These are phyloP conservation scores for Lacerta bilineata DNA, from an alignment of 2,797 vertebrate genomes.

Conservation along the genomic window DNA sequence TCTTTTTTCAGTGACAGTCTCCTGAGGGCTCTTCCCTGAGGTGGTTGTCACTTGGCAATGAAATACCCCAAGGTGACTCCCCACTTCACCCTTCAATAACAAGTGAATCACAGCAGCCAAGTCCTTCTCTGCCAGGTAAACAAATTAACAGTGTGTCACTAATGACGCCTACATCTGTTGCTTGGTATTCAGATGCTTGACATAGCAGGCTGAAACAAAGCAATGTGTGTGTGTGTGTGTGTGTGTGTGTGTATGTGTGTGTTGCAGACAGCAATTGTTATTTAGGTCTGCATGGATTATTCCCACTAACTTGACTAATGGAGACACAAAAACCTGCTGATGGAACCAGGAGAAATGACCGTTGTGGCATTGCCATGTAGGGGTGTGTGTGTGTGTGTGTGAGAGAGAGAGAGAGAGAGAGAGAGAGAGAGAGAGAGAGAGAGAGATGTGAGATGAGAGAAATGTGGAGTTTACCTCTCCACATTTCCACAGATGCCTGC, in stretches of 20 bases:
- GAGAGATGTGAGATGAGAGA: too few relatives aligned
- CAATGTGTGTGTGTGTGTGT: too few relatives aligned
- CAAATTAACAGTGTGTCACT: background rate
- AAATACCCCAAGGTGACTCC: background rate
- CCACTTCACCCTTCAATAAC: background rate
- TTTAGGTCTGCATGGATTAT: background rate
- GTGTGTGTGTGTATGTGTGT: too few relatives aligned
- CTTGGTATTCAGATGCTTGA: conserved; percentile 8
- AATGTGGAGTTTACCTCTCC: background rate
- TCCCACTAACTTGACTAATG: background rate
- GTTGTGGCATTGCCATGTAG: too few relatives aligned
- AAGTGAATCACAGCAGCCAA: background rate
- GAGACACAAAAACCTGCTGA: too few relatives aligned
- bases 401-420: too few relatives aligned
- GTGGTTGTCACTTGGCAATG: background rate
- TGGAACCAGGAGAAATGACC: background rate
- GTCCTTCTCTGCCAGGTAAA: conserved; percentile 5
- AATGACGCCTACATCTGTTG: background rate
- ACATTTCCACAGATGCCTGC: background rate
- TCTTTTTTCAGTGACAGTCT: background rate
- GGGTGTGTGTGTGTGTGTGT: too few relatives aligned
- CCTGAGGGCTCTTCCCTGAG: conserved; percentile 12
- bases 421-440: too few relatives aligned
- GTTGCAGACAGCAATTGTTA: too few relatives aligned
- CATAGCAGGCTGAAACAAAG: conserved; percentile 21